Conservation (phyloP, 2,888 invertebrate species). For the Hermaeophaga mercurialis region DNA sequence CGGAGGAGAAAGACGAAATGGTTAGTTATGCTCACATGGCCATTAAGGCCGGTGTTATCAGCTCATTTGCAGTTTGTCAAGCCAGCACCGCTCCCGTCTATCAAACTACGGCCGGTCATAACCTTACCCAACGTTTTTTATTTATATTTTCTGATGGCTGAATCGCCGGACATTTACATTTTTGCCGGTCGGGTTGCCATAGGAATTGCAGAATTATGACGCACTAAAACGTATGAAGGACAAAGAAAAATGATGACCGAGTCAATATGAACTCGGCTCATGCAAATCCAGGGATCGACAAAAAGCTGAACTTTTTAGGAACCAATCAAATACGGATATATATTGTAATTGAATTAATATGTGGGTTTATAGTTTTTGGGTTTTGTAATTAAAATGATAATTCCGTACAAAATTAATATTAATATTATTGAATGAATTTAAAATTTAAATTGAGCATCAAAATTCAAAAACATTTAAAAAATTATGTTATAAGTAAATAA, state of each 20-base stretch:
- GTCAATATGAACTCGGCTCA: slow-evolving; percentile 20
- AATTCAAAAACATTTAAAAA: too few species aligned
- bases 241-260: slow-evolving; percentile 25
- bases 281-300: slow-evolving; percentile 14
- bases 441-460: too few species aligned
- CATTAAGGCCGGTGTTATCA: slow-evolving; percentile 32
- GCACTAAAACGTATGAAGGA: slow-evolving; percentile 21
- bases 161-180: slow-evolving; percentile 20
- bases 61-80: slow-evolving; percentile 34
- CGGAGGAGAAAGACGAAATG: slow-evolving; percentile 14
- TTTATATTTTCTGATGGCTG: slow-evolving; percentile 16
- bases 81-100: slow-evolving; percentile 26
- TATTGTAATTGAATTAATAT: too few species aligned
- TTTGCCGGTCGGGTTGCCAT: slow-evolving; percentile 21
- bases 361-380: too few species aligned
- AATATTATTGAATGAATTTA: too few species aligned
- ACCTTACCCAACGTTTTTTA: slow-evolving; percentile 28
- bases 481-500: too few species aligned
- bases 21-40: slow-evolving; percentile 28
- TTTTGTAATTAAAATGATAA: too few species aligned
- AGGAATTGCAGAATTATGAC: slow-evolving; percentile 24
- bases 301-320: slow-evolving; percentile 2
- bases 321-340: too few species aligned
- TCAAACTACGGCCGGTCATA: slow-evolving; percentile 36
- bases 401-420: too few species aligned